Evolutionary conservation across 2,797 vertebrate species (phyloP).

Genomic region (Sparidentex hasta): DNA sequence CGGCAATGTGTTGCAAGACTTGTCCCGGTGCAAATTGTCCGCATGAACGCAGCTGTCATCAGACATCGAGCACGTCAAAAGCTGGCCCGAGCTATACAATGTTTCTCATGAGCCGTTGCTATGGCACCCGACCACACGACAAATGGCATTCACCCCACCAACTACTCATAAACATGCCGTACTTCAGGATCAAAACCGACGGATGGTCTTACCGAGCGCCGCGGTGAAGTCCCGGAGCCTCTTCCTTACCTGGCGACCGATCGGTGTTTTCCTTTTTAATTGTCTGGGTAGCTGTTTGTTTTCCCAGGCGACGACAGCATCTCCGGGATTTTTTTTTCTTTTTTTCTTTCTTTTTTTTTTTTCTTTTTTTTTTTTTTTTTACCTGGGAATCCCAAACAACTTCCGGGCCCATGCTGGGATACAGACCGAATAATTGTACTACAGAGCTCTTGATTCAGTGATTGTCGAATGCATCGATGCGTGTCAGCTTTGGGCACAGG

Average conservation of each 20-base stretch:
- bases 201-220: constrained; percentile 58
- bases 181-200: constrained; percentile 47
- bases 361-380: constrained; percentile 68
- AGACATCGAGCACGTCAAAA: constrained; percentile 68
- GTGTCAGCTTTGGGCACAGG: constrained; percentile 47
- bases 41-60: constrained; percentile 74
- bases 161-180: constrained; percentile 77
- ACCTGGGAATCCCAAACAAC: constrained; percentile 88
- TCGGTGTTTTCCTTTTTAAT: constrained; percentile 77
- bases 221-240: constrained; percentile 50
- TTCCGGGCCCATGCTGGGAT: constrained; percentile 89
- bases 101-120: constrained; percentile 89
- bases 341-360: constrained; percentile 67
- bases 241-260: constrained; percentile 83
- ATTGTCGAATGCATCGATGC: constrained; percentile 86
- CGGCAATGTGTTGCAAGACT: constrained; percentile 71
- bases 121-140: constrained; percentile 89
- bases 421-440: constrained; percentile 83
- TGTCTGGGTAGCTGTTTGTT: constrained; percentile 85
- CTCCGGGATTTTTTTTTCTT: constrained; percentile 83
- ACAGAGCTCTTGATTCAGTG: constrained; percentile 73
- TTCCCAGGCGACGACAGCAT: constrained; percentile 89
- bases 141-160: constrained; percentile 84
- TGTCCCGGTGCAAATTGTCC: constrained; percentile 63
- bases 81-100: constrained; percentile 73